phyloP scores from a whole-genome alignment of 2,113 vertebrate genomes.

The Esox niger region DNA sequence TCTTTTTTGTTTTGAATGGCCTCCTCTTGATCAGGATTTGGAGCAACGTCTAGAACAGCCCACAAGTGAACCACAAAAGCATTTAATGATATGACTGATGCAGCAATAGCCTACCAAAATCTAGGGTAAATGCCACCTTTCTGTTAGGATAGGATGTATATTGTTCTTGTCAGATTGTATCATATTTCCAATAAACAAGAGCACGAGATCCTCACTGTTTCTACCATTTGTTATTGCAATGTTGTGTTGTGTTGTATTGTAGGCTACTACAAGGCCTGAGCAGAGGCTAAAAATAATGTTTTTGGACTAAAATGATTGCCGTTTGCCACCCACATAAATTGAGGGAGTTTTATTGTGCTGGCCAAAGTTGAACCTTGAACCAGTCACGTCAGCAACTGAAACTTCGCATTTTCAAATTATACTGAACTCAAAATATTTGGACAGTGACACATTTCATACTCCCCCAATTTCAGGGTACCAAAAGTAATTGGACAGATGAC shows the following conservation, averaged over 20 bases:
- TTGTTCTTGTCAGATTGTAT: constrained; percentile 61
- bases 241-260: constrained; percentile 10
- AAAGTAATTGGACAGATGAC: no score
- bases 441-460: no score
- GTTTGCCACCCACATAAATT: no score
- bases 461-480: no score
- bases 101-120: background rate
- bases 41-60: background rate
- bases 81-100: background rate
- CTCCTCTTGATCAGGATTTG: no score
- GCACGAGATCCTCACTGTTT: constrained; percentile 51
- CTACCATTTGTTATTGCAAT: constrained; percentile 38
- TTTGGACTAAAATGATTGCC: no score
- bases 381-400: no score
- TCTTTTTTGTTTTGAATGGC: background rate
- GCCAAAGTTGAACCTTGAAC: no score
- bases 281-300: background rate
- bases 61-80: background rate
- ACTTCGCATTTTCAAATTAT: no score
- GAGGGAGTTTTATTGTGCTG: no score
- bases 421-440: no score
- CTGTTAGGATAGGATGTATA: constrained; percentile 57
- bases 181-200: constrained; percentile 70
- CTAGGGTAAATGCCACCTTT: constrained; percentile 11
- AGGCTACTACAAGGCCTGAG: background rate